These are phyloP conservation scores for Streptopelia turtur DNA, from an alignment of 2,797 vertebrate species.

Conservation along the genomic window DNA sequence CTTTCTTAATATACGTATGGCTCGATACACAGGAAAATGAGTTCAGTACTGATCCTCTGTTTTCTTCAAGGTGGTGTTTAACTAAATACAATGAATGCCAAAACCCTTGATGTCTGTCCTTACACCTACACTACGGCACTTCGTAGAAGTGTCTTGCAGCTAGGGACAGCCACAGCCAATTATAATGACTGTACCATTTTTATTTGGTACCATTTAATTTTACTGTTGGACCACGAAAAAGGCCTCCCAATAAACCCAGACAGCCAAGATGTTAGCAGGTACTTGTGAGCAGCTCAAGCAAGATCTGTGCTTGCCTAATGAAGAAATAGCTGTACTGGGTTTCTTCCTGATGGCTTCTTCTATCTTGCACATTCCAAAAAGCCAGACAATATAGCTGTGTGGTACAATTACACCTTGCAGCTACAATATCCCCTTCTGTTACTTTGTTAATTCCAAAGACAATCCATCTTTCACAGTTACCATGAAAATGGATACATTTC, in stretches of 20 bases:
- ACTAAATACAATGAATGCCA: background rate
- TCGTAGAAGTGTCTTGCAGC: rapidly evolving
- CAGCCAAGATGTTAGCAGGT: background rate
- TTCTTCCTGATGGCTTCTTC: background rate
- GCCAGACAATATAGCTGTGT: background rate
- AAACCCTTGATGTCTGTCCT: background rate
- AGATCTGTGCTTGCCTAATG: background rate
- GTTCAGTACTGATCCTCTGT: background rate
- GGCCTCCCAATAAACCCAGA: background rate
- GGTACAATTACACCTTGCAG: background rate
- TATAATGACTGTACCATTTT: background rate
- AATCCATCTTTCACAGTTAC: background rate
- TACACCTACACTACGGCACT: rapidly evolving
- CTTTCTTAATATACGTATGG: background rate
- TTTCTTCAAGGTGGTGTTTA: background rate
- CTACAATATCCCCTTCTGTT: background rate
- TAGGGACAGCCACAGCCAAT: background rate
- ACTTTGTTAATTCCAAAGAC: background rate
- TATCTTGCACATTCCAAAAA: background rate
- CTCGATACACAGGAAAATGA: background rate
- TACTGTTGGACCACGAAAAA: background rate
- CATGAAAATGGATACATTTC: background rate
- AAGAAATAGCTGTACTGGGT: background rate
- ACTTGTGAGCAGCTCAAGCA: background rate
- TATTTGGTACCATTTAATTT: background rate